Percentiles rank a stretch among this genome's conserved stretches.
Evolutionary conservation across 2,797 vertebrate species (phyloP).

Genomic region (Halcyon smyrnensis): DNA sequence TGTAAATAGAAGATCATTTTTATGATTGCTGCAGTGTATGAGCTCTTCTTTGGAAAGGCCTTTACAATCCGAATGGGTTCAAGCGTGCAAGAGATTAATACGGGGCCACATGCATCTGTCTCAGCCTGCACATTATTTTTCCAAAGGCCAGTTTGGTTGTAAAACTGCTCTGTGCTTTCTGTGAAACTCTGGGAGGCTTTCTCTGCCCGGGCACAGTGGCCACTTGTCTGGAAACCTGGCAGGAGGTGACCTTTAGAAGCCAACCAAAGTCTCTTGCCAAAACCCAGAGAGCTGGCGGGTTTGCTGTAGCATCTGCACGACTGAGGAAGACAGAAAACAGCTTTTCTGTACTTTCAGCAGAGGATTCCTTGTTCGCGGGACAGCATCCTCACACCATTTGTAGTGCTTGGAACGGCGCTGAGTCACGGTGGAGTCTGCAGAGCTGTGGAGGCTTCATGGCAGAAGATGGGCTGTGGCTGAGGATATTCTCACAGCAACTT

Average conservation of each 20-base stretch:
- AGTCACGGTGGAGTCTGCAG: not conserved
- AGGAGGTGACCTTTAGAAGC: not conserved
- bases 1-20: constrained; percentile 8
- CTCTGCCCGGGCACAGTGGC: not conserved
- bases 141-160: not conserved
- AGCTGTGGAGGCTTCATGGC: not conserved
- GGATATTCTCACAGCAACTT: not conserved
- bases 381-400: not conserved
- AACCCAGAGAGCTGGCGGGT: not conserved
- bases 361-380: not conserved
- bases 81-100: not conserved
- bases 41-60: constrained; percentile 19
- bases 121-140: not conserved
- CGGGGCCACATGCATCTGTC: not conserved
- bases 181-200: not conserved
- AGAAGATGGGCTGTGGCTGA: not conserved
- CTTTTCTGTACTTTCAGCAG: not conserved
- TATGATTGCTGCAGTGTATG: not conserved
- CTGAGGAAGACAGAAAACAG: not conserved
- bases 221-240: not conserved
- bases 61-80: not conserved
- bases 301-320: fast-evolving
- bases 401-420: not conserved
- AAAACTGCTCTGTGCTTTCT: not conserved
- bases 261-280: not conserved